Evolutionary conservation across 2,113 vertebrate genomes (phyloP).

Genomic region (Solea senegalensis): DNA sequence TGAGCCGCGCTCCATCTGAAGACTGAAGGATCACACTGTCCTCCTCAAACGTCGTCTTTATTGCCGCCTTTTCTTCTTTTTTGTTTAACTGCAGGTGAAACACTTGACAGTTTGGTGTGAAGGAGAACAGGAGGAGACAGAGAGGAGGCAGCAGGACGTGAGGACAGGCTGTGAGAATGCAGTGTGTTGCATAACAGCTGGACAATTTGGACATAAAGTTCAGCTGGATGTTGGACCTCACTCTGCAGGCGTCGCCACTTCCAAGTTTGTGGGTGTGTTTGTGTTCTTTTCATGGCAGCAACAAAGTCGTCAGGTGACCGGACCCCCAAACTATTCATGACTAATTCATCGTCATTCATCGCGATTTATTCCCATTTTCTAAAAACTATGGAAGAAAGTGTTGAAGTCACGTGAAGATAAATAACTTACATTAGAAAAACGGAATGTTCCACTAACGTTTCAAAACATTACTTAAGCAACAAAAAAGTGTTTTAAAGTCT

Average conservation of each 20-base stretch:
- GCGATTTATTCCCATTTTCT: no score
- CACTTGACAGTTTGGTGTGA: slow-evolving; percentile 62
- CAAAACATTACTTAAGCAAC: no score
- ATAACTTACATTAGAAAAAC: no score
- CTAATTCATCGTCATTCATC: neutral
- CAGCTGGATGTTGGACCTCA: slow-evolving; percentile 32
- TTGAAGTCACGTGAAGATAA: no score
- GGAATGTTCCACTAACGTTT: no score
- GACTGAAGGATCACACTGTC: slow-evolving; percentile 1
- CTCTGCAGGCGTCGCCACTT: neutral
- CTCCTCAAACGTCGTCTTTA: slow-evolving; percentile 57
- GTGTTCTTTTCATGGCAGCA: slow-evolving; percentile 7
- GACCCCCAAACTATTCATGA: neutral
- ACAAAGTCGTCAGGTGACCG: neutral
- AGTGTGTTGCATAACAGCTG: slow-evolving; percentile 53
- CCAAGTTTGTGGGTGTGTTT: neutral
- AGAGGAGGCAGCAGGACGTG: slow-evolving; percentile 11
- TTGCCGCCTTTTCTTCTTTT: neutral
- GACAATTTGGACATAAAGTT: slow-evolving; percentile 31
- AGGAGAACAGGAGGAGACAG: slow-evolving; percentile 3
- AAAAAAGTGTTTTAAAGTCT: no score
- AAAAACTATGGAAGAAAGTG: no score
- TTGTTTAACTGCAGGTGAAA: slow-evolving; percentile 37
- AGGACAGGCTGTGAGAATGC: slow-evolving; percentile 30
- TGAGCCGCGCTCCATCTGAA: neutral